Conservation (phyloP, 1,140 invertebrate species). For the Chionoecetes opilio region DNA sequence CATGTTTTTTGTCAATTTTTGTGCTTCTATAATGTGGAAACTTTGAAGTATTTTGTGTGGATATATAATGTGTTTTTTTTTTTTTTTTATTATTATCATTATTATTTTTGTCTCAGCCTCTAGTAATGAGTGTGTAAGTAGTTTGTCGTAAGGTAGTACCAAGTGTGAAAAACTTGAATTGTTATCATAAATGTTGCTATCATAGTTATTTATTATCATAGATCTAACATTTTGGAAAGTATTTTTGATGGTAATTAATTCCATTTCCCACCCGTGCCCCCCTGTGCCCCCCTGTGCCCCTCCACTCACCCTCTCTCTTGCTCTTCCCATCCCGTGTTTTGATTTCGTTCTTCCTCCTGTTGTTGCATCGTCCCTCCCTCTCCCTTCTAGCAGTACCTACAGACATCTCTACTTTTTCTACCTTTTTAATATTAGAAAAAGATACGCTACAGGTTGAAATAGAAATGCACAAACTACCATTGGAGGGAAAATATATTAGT, state of each 20-base stretch:
- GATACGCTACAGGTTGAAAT: background rate
- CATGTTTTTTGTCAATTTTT: too few species aligned
- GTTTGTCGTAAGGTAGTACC: too few species aligned
- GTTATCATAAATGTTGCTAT: background rate
- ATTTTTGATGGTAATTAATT: background rate
- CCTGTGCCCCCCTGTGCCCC: background rate
- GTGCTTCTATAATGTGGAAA: background rate
- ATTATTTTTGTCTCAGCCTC: too few species aligned
- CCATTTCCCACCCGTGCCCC: background rate
- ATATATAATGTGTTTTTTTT: too few species aligned
- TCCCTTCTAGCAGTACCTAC: slow-evolving; percentile 56
- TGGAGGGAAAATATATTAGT: too few species aligned
- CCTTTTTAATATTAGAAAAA: background rate
- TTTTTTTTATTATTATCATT: too few species aligned
- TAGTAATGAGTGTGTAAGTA: too few species aligned
- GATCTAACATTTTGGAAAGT: background rate
- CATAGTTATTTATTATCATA: background rate
- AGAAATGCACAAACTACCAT: too few species aligned
- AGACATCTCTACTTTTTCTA: background rate
- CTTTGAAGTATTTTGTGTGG: background rate
- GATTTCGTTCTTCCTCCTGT: background rate
- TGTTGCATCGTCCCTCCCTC: background rate
- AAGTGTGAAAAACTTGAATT: too few species aligned
- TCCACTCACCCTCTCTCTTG: slow-evolving; percentile 22
- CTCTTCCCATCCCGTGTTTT: too few species aligned